Conservation (phyloP, 2,888 invertebrate species). For the Tyria jacobaeae region DNA sequence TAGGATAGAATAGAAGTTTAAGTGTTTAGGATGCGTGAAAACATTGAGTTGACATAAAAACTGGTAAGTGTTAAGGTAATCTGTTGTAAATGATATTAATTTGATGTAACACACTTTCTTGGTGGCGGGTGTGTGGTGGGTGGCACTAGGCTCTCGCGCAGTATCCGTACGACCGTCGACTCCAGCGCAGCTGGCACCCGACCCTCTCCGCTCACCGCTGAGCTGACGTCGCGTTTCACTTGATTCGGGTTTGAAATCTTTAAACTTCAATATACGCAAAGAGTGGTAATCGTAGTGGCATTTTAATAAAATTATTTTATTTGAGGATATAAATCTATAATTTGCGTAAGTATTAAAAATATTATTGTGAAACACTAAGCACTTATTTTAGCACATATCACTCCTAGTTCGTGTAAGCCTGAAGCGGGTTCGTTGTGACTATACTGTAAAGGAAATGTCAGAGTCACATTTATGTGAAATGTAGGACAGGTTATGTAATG, state of each 20-base stretch:
- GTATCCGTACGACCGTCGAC: constrained; percentile 71
- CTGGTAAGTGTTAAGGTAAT: constrained; percentile 71
- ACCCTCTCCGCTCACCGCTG: constrained; percentile 50
- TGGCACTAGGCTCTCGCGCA: constrained; percentile 57
- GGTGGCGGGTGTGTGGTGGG: constrained; percentile 57
- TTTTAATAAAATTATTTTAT: constrained; percentile 16
- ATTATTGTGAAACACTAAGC: constrained; percentile 15
- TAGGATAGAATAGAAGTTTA: constrained; percentile 20
- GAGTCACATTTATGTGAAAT: constrained; percentile 23
- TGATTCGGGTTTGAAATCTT: constrained; percentile 25
- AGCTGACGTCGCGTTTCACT: constrained; percentile 46
- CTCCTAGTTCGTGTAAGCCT: constrained; percentile 9
- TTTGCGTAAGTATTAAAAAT: constrained; percentile 34
- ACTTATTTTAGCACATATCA: constrained; percentile 4
- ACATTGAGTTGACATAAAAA: constrained; percentile 63
- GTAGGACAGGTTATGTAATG: constrained; percentile 22
- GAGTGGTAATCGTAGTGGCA: constrained; percentile 40
- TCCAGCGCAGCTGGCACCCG: constrained; percentile 66
- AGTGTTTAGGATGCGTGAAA: constrained; percentile 26
- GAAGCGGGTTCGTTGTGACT: constrained; percentile 14
- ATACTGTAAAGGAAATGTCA: constrained; percentile 27
- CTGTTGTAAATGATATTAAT: constrained; percentile 79
- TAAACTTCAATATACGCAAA: constrained; percentile 21
- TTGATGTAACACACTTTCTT: constrained; percentile 78
- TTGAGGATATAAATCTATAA: constrained; percentile 30